phyloP scores from a whole-genome alignment of 2,113 vertebrate species.

The Canis aureus region DNA sequence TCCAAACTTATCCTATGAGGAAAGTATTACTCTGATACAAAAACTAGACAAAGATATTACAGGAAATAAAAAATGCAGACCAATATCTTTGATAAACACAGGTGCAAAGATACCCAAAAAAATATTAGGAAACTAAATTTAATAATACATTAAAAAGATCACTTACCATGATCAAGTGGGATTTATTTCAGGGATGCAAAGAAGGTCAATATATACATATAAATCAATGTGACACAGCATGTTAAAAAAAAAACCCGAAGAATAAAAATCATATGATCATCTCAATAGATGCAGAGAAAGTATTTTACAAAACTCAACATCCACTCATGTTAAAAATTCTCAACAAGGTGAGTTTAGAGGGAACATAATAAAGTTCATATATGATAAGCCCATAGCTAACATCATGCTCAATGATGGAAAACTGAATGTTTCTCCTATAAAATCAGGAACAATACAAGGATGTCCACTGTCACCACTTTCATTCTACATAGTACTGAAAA shows the following conservation, averaged over 20 bases:
- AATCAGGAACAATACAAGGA: no score
- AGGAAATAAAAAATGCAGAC: neutral
- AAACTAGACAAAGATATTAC: neutral
- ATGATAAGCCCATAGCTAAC: neutral
- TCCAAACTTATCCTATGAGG: neutral
- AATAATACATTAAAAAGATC: neutral
- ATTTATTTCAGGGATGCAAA: neutral
- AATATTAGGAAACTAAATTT: neutral
- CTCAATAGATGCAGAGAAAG: neutral
- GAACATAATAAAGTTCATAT: neutral
- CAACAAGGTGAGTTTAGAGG: neutral
- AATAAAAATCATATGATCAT: neutral
- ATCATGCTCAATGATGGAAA: neutral
- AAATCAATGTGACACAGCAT: neutral
- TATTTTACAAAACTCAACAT: neutral
- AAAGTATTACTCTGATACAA: neutral
- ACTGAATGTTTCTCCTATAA: neutral
- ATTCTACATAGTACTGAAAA: no score
- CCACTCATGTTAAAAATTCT: neutral
- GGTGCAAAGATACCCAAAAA: neutral
- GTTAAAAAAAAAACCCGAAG: neutral
- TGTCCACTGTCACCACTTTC: no score
- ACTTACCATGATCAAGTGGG: neutral
- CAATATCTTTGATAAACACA: neutral
- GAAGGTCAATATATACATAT: neutral